phyloP scores from a whole-genome alignment of 2,888 invertebrate species.

The Lepidocyrtoides sp. region DNA sequence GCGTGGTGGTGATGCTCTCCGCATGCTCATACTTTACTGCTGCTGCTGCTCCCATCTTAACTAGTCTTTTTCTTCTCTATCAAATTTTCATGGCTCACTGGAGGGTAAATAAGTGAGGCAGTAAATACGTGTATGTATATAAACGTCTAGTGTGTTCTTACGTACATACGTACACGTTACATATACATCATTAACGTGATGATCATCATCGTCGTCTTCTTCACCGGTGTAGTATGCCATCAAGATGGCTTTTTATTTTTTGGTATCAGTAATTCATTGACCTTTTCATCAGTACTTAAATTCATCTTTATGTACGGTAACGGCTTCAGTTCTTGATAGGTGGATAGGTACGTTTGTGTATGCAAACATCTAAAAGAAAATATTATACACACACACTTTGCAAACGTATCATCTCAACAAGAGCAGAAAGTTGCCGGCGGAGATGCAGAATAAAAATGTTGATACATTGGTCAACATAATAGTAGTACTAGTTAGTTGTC shows the following conservation, averaged over 20 bases:
- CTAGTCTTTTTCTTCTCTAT: constrained; percentile 28
- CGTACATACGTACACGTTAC: background rate
- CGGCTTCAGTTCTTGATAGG: background rate
- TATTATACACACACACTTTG: background rate
- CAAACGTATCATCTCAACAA: constrained; percentile 38
- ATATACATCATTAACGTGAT: constrained; percentile 16
- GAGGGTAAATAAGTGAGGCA: constrained; percentile 76
- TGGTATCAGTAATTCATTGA: constrained; percentile 78
- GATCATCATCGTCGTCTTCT: constrained; percentile 3
- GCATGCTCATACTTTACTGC: constrained; percentile 29
- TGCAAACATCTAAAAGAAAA: constrained; percentile 35
- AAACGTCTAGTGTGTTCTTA: background rate
- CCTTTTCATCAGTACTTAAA: constrained; percentile 73
- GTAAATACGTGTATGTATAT: background rate
- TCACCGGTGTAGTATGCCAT: constrained; percentile 11
- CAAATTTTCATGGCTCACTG: constrained; percentile 73
- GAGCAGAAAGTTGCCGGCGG: constrained; percentile 61
- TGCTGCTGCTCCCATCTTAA: constrained; percentile 25
- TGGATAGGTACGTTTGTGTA: constrained; percentile 25
- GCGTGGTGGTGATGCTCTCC: constrained; percentile 45
- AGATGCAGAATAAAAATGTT: constrained; percentile 35
- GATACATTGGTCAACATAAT: background rate
- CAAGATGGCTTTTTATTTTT: constrained; percentile 69
- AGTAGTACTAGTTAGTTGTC: background rate
- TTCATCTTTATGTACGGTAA: constrained; percentile 20